Conservation (phyloP, 2,888 invertebrate species). For the Glyphotaelius pellucidus region DNA sequence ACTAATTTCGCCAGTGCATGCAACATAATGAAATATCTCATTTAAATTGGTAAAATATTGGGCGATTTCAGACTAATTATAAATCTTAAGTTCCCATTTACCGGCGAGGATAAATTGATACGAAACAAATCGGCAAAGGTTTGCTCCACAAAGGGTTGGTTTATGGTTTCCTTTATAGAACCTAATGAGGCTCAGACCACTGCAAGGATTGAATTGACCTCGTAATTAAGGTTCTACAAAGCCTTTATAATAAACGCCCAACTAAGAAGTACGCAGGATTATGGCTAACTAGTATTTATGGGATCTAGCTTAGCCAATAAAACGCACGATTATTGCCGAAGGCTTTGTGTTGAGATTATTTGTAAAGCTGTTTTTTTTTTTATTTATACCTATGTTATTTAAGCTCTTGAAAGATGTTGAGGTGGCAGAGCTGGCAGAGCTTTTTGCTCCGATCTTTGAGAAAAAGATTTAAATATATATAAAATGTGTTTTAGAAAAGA, state of each 20-base stretch:
- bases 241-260: conserved; percentile 5
- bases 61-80: neutral
- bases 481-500: no score
- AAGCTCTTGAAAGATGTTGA: no score
- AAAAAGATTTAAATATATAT: no score
- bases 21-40: neutral
- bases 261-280: neutral
- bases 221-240: neutral
- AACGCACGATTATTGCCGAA: neutral
- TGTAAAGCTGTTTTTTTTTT: neutral
- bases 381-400: neutral
- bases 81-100: neutral
- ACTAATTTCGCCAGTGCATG: neutral
- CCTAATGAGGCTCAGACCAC: conserved; percentile 7
- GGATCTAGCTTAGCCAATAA: neutral
- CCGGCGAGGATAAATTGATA: neutral
- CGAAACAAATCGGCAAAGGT: neutral
- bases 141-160: neutral
- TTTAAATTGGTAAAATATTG: neutral
- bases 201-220: neutral
- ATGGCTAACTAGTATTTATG: neutral
- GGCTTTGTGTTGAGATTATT: neutral
- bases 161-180: conserved; percentile 7
- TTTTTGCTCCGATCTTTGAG: no score
- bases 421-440: no score